Evolutionary conservation across 2,113 vertebrate species (phyloP).

Genomic region (Rhipidura dahli): DNA sequence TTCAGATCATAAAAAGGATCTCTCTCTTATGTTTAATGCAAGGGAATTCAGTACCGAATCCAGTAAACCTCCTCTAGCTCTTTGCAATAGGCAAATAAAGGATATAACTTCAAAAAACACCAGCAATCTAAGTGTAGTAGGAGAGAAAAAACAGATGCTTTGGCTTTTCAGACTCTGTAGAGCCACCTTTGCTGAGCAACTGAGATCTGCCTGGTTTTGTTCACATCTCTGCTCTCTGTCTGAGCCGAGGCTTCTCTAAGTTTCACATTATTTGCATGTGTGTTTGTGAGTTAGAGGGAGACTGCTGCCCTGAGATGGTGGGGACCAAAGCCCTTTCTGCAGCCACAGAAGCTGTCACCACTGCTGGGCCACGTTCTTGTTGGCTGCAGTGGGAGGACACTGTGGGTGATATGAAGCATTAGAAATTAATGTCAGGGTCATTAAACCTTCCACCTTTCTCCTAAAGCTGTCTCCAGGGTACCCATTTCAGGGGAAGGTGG

Average conservation of each 20-base stretch:
- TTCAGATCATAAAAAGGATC: neutral
- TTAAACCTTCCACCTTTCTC: neutral
- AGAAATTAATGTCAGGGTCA: neutral
- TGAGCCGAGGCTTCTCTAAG: neutral
- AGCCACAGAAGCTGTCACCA: neutral
- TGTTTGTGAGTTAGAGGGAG: neutral
- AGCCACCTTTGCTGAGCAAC: neutral
- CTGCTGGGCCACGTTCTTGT: rapidly evolving
- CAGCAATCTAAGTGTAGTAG: neutral
- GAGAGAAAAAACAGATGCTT: neutral
- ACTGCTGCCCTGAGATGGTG: neutral
- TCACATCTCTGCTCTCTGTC: neutral
- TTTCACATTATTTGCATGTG: neutral
- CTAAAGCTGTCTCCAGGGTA: neutral
- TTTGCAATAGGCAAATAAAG: neutral
- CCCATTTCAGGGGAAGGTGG: neutral
- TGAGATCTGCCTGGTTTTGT: neutral
- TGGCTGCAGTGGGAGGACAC: rapidly evolving
- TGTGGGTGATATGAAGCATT: neutral
- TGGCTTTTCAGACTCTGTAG: neutral
- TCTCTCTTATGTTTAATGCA: neutral
- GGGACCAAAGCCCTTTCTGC: neutral
- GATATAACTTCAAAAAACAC: neutral
- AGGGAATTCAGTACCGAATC: neutral
- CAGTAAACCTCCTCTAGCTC: neutral